Conservation (phyloP, 2,113 vertebrate genomes). For the pig (Sus scrofa) region DNA sequence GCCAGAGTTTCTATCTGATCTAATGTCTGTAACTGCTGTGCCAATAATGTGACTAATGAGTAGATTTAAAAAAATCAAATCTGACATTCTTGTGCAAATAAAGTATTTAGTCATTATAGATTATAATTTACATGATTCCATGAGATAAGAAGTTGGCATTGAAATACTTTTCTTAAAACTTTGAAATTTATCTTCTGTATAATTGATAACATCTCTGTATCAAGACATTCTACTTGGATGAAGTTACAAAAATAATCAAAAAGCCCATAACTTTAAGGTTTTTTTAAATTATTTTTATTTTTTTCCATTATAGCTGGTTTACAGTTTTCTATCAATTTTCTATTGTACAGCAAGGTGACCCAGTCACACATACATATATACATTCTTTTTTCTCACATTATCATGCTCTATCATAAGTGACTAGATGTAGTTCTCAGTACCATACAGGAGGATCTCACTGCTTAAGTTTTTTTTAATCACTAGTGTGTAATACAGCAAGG, state of each 20-base stretch:
- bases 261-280: neutral
- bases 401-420: too few species aligned
- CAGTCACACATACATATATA: too few species aligned
- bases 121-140: neutral
- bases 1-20: conserved; percentile 47
- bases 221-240: neutral
- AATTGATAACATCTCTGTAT: neutral
- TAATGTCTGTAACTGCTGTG: neutral
- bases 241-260: neutral
- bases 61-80: neutral
- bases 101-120: neutral
- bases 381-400: too few species aligned
- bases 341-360: too few species aligned
- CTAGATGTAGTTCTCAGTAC: too few species aligned
- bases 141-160: neutral
- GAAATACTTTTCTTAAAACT: neutral
- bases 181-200: neutral
- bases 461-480: neutral
- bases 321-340: too few species aligned
- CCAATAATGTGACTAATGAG: conserved; percentile 41
- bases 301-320: too few species aligned
- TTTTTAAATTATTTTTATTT: too few species aligned
- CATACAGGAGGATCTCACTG: too few species aligned
- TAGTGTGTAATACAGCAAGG: neutral
- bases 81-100: neutral